Percentiles rank a stretch among this genome's conserved stretches.
Conservation (phyloP, 37 sponge, comb jelly and placozoan species). For the Haliclona indistincta region DNA sequence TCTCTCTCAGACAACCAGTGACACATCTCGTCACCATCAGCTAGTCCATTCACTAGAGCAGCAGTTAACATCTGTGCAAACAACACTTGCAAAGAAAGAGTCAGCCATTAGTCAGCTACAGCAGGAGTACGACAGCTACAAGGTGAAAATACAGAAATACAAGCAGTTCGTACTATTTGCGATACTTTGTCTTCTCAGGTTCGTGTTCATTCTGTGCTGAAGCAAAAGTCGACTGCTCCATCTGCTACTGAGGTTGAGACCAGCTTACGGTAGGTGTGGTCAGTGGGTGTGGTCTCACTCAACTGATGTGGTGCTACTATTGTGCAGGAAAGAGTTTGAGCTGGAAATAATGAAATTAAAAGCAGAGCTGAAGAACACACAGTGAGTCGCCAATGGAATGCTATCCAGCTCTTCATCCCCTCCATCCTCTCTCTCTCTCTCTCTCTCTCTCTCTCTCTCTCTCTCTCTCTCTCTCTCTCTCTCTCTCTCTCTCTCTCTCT, state of each 20-base stretch:
- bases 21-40: conserved; percentile 13
- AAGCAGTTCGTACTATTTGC: background rate
- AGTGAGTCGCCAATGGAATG: conserved; percentile 10
- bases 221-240: conserved; percentile 66
- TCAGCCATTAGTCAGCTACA: conserved; percentile 18
- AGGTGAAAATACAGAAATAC: conserved; percentile 41
- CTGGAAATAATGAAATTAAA: conserved; percentile 25
- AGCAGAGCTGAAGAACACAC: conserved; percentile 37
- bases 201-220: conserved; percentile 91
- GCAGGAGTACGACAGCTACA: conserved; percentile 80
- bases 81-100: conserved; percentile 36
- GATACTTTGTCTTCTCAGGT: conserved; percentile 39
- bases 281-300: background rate
- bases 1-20: background rate
- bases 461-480: no score
- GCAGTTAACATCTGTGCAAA: conserved; percentile 38
- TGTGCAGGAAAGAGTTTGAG: conserved; percentile 59
- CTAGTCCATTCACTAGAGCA: conserved; percentile 49
- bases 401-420: no score
- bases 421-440: no score
- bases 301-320: background rate
- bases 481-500: no score
- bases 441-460: no score
- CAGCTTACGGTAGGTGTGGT: conserved; percentile 47
- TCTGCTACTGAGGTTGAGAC: conserved; percentile 27